Percentiles rank a stretch among this genome's conserved stretches.
Conservation (phyloP, 2,113 vertebrate genomes). For the Dasypus novemcinctus region DNA sequence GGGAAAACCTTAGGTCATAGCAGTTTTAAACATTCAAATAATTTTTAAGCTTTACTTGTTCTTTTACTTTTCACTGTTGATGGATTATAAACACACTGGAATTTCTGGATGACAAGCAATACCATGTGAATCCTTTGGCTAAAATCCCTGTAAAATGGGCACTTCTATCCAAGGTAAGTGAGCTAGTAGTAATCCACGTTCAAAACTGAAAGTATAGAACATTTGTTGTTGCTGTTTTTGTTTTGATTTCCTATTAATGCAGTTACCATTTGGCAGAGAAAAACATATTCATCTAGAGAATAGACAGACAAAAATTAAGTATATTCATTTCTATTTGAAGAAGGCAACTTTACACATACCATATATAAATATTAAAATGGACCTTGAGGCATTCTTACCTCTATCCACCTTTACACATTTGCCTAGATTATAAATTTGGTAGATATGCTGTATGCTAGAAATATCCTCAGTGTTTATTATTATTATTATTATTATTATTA, state of each 20-base stretch:
- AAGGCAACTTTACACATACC: neutral
- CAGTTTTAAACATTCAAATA: neutral
- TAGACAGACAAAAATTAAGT: neutral
- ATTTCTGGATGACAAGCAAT: neutral
- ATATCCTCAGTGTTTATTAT: neutral
- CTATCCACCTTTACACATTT: neutral
- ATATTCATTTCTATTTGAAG: neutral
- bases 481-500: no score
- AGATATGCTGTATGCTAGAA: neutral
- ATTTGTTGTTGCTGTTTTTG: neutral
- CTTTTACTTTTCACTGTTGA: neutral
- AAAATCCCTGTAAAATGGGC: neutral
- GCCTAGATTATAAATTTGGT: neutral
- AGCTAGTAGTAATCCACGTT: neutral
- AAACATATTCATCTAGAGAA: neutral
- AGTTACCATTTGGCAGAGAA: neutral
- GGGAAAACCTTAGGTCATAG: neutral
- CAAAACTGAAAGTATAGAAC: neutral
- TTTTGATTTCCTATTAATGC: neutral
- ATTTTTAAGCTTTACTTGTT: neutral
- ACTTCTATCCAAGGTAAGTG: neutral
- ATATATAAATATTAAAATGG: neutral
- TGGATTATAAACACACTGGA: neutral
- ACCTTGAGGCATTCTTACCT: neutral
- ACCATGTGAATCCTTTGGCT: neutral